Evolutionary conservation across 2,113 vertebrate genomes (phyloP).

Genomic region (Fregata magnificens): DNA sequence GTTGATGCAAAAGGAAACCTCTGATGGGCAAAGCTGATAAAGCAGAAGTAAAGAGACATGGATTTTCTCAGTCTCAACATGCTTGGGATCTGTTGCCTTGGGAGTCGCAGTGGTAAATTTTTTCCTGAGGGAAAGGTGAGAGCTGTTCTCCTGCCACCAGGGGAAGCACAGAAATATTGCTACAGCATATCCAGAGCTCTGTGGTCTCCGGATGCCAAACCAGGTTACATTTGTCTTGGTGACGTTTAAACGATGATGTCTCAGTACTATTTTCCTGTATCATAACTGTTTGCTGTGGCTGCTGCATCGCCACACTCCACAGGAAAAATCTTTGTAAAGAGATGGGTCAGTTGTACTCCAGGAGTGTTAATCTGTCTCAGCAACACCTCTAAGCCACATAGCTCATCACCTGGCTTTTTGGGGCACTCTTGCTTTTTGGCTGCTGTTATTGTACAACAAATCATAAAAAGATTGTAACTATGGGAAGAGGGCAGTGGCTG

Average conservation of each 20-base stretch:
- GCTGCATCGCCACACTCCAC: rapidly evolving
- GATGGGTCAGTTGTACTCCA: background rate
- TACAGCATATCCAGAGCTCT: background rate
- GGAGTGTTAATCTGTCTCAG: background rate
- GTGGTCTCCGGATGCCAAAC: background rate
- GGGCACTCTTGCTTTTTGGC: background rate
- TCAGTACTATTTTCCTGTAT: background rate
- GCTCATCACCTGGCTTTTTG: background rate
- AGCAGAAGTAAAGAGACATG: background rate
- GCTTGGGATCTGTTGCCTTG: background rate
- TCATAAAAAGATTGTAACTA: background rate
- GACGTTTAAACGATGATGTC: background rate
- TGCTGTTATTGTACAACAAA: background rate
- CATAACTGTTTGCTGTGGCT: background rate
- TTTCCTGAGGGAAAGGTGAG: background rate
- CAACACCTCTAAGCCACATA: background rate
- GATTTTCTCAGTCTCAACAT: background rate
- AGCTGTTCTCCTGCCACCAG: background rate
- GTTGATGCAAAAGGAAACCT: background rate
- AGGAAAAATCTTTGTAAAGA: background rate
- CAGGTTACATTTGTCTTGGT: background rate
- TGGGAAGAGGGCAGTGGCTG: background rate
- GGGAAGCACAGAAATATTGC: background rate
- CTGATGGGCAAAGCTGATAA: background rate
- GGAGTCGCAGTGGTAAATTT: background rate